phyloP scores from a whole-genome alignment of 2,888 invertebrate species.

The Spodoptera picta region DNA sequence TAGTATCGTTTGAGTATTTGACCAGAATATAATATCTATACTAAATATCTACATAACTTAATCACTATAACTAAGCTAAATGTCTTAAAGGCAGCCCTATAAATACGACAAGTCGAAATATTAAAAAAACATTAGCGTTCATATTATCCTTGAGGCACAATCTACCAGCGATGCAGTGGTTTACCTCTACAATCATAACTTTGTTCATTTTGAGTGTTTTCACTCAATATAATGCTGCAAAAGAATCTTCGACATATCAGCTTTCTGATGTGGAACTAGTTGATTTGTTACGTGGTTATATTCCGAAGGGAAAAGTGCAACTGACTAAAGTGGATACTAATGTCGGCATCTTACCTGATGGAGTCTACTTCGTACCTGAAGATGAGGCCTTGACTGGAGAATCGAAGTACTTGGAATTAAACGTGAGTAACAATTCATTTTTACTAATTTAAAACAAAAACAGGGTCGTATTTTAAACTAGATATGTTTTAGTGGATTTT shows the following conservation, averaged over 20 bases:
- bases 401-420: slow-evolving; percentile 43
- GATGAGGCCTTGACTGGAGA: slow-evolving; percentile 57
- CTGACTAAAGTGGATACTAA: slow-evolving; percentile 60
- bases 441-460: too few species aligned
- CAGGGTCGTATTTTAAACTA: too few species aligned
- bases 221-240: slow-evolving; percentile 39
- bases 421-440: slow-evolving; percentile 50
- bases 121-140: slow-evolving; percentile 57
- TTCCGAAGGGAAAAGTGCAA: slow-evolving; percentile 47
- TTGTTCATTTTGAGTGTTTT: slow-evolving; percentile 50
- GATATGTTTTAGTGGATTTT: too few species aligned
- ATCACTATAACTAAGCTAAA: slow-evolving; percentile 8
- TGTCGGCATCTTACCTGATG: slow-evolving; percentile 59
- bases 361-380: slow-evolving; percentile 68
- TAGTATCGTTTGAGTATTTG: too few species aligned
- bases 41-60: slow-evolving; percentile 3
- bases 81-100: slow-evolving; percentile 47
- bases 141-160: slow-evolving; percentile 52
- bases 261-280: slow-evolving; percentile 59
- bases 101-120: slow-evolving; percentile 52
- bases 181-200: slow-evolving; percentile 27
- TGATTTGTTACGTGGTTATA: slow-evolving; percentile 61
- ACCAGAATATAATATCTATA: too few species aligned
- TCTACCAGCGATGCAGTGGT: slow-evolving; percentile 53
- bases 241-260: slow-evolving; percentile 60